A percentile compares a stretch with the other conserved stretches of the same genome.
Evolutionary conservation across 2,797 vertebrate genomes (phyloP).

Genomic region (Crypturellus tataupa): DNA sequence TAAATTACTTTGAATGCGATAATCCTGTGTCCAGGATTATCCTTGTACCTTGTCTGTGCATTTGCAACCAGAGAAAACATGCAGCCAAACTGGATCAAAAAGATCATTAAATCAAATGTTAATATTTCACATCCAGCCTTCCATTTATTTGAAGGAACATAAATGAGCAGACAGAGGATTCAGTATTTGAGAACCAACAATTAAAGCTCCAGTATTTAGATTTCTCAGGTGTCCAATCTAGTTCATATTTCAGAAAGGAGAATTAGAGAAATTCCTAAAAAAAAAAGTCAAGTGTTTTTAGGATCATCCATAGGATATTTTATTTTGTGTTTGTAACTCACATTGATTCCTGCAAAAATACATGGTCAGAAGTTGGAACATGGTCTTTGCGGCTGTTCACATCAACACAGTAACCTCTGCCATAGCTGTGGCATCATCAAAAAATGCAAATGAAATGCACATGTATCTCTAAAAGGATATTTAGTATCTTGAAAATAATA

Average conservation of each 20-base stretch:
- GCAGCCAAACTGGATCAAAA: slow-evolving; percentile 49
- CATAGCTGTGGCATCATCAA: background rate
- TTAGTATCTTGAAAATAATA: slow-evolving; percentile 32
- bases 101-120: slow-evolving; percentile 37
- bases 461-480: slow-evolving; percentile 1
- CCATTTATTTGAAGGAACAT: slow-evolving; percentile 19
- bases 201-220: background rate
- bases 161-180: slow-evolving; percentile 3
- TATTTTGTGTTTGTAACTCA: background rate
- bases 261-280: slow-evolving; percentile 13
- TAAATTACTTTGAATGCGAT: background rate
- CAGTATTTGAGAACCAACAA: background rate
- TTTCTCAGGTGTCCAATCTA: background rate
- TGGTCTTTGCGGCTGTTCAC: background rate
- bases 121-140: slow-evolving; percentile 19
- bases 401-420: background rate
- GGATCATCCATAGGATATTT: background rate
- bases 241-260: background rate
- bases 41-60: background rate
- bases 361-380: background rate
- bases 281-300: background rate
- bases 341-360: background rate
- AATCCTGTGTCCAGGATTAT: background rate
- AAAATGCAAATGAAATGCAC: slow-evolving; percentile 38
- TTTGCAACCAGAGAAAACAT: slow-evolving; percentile 16